phyloP scores from a whole-genome alignment of 2,888 invertebrate genomes.

The Sthenelais limicola region DNA sequence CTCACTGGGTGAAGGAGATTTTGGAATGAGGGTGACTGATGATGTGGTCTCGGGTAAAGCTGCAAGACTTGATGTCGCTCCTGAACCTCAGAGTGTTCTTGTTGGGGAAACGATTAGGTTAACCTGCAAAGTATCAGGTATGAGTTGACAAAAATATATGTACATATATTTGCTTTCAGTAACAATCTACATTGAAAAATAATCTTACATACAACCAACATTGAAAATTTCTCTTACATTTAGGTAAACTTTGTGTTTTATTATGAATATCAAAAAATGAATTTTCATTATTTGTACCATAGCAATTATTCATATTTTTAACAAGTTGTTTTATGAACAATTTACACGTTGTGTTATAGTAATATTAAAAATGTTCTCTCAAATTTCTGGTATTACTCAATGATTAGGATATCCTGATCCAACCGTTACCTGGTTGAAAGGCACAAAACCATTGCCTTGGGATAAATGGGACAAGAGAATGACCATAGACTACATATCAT shows the following conservation, averaged over 20 bases:
- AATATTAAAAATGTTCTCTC: too few species aligned
- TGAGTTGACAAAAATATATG: too few species aligned
- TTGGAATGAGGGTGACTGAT: not conserved
- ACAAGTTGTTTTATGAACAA: too few species aligned
- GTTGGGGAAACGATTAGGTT: constrained; percentile 43
- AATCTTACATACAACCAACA: too few species aligned
- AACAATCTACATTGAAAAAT: too few species aligned
- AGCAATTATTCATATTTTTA: too few species aligned
- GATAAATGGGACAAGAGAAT: constrained; percentile 16
- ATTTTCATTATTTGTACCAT: too few species aligned
- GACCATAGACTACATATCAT: constrained; percentile 15
- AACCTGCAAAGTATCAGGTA: constrained; percentile 46
- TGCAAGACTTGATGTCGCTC: not conserved
- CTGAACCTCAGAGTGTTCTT: constrained; percentile 10
- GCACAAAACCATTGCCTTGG: not conserved
- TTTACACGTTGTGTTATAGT: too few species aligned
- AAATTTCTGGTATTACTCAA: not conserved
- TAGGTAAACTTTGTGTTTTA: too few species aligned
- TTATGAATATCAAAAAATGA: too few species aligned
- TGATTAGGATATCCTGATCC: constrained; percentile 12
- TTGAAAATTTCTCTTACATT: too few species aligned
- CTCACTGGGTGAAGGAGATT: not conserved
- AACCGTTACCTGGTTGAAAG: constrained; percentile 13
- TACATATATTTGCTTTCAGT: too few species aligned
- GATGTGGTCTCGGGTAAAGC: not conserved